phyloP scores from a whole-genome alignment of 2,797 vertebrate genomes.

The Thamnophis elegans region DNA sequence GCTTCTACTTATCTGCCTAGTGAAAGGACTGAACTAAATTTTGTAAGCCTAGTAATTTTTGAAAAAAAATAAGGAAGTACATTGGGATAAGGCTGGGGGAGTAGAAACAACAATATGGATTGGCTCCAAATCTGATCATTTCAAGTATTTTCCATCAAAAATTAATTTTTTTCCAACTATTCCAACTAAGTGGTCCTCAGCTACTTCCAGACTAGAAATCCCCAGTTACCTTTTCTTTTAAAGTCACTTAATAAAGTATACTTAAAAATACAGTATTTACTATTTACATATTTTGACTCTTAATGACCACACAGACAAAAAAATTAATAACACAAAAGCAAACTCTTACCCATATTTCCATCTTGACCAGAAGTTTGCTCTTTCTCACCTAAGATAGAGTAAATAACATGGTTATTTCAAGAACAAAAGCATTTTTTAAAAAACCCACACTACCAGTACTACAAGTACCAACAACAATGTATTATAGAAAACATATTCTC shows the following conservation, averaged over 20 bases:
- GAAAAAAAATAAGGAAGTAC: neutral
- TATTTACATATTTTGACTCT: neutral
- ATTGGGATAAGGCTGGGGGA: neutral
- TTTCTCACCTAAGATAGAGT: slow-evolving; percentile 44
- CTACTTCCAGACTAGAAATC: neutral
- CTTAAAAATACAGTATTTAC: neutral
- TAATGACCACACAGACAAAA: neutral
- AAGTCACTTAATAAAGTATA: neutral
- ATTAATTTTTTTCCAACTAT: neutral
- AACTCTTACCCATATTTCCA: slow-evolving; percentile 44
- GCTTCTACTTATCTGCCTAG: neutral
- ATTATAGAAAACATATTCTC: neutral
- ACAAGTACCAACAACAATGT: neutral
- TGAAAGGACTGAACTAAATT: neutral
- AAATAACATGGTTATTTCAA: neutral
- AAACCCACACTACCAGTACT: neutral
- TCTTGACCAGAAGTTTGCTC: slow-evolving; percentile 31
- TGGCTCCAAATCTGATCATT: neutral
- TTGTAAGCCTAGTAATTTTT: neutral
- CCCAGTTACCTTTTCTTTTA: neutral
- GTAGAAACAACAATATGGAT: neutral
- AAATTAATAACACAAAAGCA: neutral
- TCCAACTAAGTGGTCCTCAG: neutral
- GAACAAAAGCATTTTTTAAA: neutral
- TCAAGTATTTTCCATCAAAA: neutral